These are phyloP conservation scores for Corydoras maculifer DNA, from an alignment of 2,113 vertebrate species.

Conservation along the genomic window DNA sequence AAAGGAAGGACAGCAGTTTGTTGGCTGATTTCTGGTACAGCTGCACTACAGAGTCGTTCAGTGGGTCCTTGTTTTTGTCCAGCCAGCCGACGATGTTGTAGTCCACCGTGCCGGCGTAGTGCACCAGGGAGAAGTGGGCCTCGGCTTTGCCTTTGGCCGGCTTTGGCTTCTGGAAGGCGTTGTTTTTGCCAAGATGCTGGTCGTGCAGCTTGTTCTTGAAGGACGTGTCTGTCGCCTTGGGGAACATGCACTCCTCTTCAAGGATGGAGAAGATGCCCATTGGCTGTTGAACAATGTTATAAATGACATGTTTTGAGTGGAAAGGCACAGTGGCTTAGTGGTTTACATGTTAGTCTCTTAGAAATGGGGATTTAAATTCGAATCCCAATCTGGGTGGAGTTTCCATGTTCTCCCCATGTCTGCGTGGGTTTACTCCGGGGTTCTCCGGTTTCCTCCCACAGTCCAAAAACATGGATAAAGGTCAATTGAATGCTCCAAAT, in stretches of 20 bases:
- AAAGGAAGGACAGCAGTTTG: constrained; percentile 56
- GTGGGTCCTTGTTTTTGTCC: constrained; percentile 67
- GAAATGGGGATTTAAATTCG: too few relatives aligned
- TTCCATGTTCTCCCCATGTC: too few relatives aligned
- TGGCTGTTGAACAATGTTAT: constrained; percentile 53
- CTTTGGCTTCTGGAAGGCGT: constrained; percentile 57
- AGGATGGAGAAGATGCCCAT: constrained; percentile 60
- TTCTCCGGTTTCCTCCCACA: too few relatives aligned
- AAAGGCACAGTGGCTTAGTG: too few relatives aligned
- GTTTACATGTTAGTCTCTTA: too few relatives aligned
- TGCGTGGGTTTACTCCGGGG: too few relatives aligned
- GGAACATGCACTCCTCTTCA: constrained; percentile 64
- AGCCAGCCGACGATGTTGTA: constrained; percentile 60
- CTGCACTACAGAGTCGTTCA: constrained; percentile 65
- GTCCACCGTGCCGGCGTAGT: constrained; percentile 65
- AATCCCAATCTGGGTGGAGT: too few relatives aligned
- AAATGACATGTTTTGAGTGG: too few relatives aligned
- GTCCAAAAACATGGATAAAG: too few relatives aligned
- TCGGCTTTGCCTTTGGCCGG: constrained; percentile 61
- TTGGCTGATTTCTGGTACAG: constrained; percentile 62
- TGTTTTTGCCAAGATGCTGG: constrained; percentile 8
- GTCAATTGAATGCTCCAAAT: too few relatives aligned
- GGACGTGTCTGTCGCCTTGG: constrained; percentile 44
- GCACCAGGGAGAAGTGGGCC: constrained; percentile 59
- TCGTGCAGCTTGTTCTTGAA: constrained; percentile 42